Percentiles rank a stretch among this genome's conserved stretches.
Conservation (phyloP, 2,797 vertebrate genomes). For the Acrossocheilus wenchowensis region DNA sequence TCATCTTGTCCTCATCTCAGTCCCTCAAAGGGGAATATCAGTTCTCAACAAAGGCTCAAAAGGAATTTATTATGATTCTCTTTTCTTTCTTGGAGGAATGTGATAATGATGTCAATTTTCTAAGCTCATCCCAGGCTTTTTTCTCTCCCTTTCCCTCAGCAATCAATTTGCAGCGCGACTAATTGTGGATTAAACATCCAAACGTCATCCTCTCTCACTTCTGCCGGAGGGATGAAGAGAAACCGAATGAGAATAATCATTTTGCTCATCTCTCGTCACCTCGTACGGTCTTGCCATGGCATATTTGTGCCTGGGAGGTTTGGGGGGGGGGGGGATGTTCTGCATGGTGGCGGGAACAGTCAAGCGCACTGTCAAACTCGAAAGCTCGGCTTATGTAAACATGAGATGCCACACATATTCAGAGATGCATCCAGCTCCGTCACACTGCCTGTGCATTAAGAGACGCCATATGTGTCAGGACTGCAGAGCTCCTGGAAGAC, state of each 20-base stretch:
- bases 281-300: constrained; percentile 36
- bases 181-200: constrained; percentile 69
- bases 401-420: constrained; percentile 16
- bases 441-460: background rate
- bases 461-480: constrained; percentile 22
- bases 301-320: constrained; percentile 49
- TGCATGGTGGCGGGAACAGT: constrained; percentile 44
- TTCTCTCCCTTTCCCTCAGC: constrained; percentile 54
- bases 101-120: constrained; percentile 69
- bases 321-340: constrained; percentile 16
- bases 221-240: constrained; percentile 56
- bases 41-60: constrained; percentile 46
- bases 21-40: constrained; percentile 46
- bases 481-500: constrained; percentile 1
- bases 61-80: constrained; percentile 51
- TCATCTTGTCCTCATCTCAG: constrained; percentile 42
- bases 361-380: constrained; percentile 35
- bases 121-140: constrained; percentile 46
- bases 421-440: constrained; percentile 5
- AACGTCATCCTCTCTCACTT: constrained; percentile 62
- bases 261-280: constrained; percentile 41
- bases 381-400: constrained; percentile 29
- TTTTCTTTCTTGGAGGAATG: constrained; percentile 57
- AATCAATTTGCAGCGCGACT: constrained; percentile 73
- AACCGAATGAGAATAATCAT: constrained; percentile 43